Percentiles rank a stretch among this genome's conserved stretches.
Conservation (phyloP, 1,140 invertebrate species). For the Latrodectus geometricus region DNA sequence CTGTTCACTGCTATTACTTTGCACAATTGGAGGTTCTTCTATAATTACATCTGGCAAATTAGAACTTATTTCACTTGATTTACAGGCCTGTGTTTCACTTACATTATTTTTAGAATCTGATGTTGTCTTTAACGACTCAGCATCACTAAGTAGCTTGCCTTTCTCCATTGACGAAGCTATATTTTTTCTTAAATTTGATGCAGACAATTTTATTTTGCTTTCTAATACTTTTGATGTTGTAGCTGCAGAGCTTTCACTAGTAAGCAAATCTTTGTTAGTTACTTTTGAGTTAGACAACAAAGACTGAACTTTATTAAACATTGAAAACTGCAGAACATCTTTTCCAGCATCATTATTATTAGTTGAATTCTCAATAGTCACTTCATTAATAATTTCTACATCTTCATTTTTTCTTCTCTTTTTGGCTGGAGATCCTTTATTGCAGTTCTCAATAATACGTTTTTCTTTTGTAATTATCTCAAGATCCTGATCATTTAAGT, state of each 20-base stretch:
- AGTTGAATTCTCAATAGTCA: not conserved
- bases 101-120: no score
- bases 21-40: no score
- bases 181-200: constrained; percentile 51
- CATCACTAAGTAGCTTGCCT: not conserved
- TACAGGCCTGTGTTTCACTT: no score
- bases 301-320: constrained; percentile 54
- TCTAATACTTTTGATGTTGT: not conserved
- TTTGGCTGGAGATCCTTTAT: not conserved
- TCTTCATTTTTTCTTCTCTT: constrained; percentile 16
- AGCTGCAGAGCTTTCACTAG: not conserved
- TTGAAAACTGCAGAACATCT: constrained; percentile 19
- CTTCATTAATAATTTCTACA: not conserved
- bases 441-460: not conserved
- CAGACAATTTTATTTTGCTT: constrained; percentile 12
- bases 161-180: constrained; percentile 40
- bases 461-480: constrained; percentile 4
- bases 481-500: not conserved
- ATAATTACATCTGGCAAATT: no score
- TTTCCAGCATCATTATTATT: not conserved
- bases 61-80: no score
- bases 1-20: no score
- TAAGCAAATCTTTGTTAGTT: not conserved
- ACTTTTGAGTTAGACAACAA: constrained; percentile 34
- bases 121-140: no score